These are phyloP conservation scores for Tyria jacobaeae DNA, from an alignment of 2,888 invertebrate species.

Conservation along the genomic window DNA sequence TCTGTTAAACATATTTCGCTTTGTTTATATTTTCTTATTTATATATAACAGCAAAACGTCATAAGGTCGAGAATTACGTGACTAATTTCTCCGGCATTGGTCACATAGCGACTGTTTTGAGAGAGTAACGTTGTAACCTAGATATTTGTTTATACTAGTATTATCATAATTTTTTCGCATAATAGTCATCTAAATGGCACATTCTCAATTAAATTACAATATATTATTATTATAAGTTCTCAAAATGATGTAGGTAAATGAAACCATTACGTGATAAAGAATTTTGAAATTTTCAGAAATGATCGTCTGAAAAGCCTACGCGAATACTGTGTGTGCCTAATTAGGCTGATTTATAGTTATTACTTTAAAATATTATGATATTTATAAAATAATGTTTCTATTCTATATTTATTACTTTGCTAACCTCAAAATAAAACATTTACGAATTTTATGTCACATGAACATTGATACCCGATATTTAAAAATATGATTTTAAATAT, in stretches of 20 bases:
- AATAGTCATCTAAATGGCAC: neutral
- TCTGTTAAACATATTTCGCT: too few species aligned
- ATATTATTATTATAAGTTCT: neutral
- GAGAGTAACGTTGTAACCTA: neutral
- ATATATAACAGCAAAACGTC: too few species aligned
- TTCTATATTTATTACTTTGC: neutral
- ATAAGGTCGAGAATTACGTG: neutral
- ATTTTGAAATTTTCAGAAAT: neutral
- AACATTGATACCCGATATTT: neutral
- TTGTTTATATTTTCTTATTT: too few species aligned
- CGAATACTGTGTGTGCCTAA: neutral
- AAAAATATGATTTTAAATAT: too few species aligned
- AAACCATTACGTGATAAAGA: neutral
- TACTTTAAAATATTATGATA: neutral
- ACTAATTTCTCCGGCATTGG: neutral
- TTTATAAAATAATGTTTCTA: neutral
- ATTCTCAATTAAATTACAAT: neutral
- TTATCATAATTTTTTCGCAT: neutral
- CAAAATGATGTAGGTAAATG: neutral
- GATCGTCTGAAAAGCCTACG: neutral
- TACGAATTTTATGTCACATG: neutral
- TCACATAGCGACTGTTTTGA: neutral
- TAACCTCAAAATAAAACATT: neutral
- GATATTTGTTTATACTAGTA: neutral
- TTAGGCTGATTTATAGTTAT: conserved; percentile 1